Percentiles rank a stretch among this genome's conserved stretches.
These are phyloP conservation scores for Phalangium opilio DNA, from an alignment of 2,888 invertebrate species.

Conservation along the genomic window DNA sequence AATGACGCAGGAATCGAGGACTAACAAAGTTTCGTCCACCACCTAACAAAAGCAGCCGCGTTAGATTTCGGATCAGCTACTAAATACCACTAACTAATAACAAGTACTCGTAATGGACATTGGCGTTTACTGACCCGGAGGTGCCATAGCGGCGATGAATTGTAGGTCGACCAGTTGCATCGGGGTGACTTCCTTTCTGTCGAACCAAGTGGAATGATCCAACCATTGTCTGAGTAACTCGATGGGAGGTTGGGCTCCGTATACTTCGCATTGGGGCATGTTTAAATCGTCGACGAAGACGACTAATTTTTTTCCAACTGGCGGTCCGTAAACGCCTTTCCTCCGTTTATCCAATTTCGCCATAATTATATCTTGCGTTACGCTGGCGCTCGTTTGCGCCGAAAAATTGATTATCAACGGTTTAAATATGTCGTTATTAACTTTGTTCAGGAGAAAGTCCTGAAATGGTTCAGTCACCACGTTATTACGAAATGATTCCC, in stretches of 20 bases:
- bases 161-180: slow-evolving; percentile 71
- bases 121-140: slow-evolving; percentile 26
- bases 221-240: slow-evolving; percentile 78
- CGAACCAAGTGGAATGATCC: slow-evolving; percentile 76
- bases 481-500: too few species aligned
- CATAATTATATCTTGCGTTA: slow-evolving; percentile 89
- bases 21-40: slow-evolving; percentile 69
- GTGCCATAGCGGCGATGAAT: slow-evolving; percentile 40
- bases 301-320: slow-evolving; percentile 66
- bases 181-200: slow-evolving; percentile 59
- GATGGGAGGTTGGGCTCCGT: slow-evolving; percentile 87
- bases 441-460: slow-evolving; percentile 53
- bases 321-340: slow-evolving; percentile 86
- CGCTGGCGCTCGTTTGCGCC: slow-evolving; percentile 82
- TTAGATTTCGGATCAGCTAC: background rate
- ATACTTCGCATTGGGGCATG: slow-evolving; percentile 76
- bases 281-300: slow-evolving; percentile 93
- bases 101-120: too few species aligned
- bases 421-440: slow-evolving; percentile 60
- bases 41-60: slow-evolving; percentile 39
- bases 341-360: slow-evolving; percentile 78
- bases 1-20: slow-evolving; percentile 70
- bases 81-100: too few species aligned
- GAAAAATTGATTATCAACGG: slow-evolving; percentile 82
- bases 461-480: too few species aligned